These are phyloP conservation scores for Pituophis catenifer DNA, from an alignment of 2,113 vertebrate genomes.

Conservation along the genomic window DNA sequence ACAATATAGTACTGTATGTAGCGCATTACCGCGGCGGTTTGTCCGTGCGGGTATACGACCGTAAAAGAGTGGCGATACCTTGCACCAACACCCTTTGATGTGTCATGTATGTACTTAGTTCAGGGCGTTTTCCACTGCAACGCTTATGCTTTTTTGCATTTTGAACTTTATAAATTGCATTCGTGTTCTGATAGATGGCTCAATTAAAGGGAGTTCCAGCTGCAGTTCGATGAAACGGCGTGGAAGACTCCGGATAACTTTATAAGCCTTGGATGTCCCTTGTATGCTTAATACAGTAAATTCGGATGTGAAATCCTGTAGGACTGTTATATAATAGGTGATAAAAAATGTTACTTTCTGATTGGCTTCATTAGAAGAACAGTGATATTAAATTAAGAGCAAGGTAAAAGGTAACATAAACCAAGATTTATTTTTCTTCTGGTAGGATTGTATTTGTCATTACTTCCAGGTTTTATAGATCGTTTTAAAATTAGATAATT, in stretches of 20 bases:
- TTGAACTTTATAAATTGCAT: neutral
- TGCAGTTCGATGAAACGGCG: neutral
- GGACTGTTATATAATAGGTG: slow-evolving; percentile 15
- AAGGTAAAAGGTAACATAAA: neutral
- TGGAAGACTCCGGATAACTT: slow-evolving; percentile 19
- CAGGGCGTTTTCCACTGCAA: neutral
- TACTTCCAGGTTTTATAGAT: neutral
- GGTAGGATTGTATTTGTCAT: neutral
- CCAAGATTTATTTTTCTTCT: neutral
- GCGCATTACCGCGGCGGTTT: neutral
- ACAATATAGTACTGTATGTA: neutral
- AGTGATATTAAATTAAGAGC: neutral
- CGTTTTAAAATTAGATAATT: neutral
- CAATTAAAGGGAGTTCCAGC: neutral
- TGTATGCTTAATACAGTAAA: neutral
- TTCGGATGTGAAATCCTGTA: neutral
- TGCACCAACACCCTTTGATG: neutral
- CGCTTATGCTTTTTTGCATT: neutral
- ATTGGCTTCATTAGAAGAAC: neutral
- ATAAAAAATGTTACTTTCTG: neutral
- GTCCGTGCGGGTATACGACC: neutral
- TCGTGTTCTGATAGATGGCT: neutral
- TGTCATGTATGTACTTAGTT: neutral
- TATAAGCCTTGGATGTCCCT: neutral
- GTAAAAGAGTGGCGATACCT: neutral